These are phyloP conservation scores for Steatornis caripensis DNA, from an alignment of 2,113 vertebrate genomes.

Conservation along the genomic window DNA sequence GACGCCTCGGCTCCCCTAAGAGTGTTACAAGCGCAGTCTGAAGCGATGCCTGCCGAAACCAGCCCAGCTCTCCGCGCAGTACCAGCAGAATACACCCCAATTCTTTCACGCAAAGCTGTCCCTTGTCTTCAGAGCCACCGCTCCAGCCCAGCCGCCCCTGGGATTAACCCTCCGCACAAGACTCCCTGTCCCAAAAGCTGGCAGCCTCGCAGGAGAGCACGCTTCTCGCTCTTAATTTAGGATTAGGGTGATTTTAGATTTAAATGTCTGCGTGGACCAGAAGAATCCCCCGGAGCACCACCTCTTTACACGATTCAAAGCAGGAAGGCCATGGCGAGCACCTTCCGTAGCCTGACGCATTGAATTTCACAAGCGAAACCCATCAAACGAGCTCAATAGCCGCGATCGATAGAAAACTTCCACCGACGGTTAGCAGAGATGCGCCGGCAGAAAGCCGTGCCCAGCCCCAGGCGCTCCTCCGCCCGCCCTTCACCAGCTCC, in stretches of 20 bases:
- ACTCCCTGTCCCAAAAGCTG: neutral
- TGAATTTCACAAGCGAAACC: neutral
- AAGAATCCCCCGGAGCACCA: neutral
- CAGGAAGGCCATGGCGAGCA: neutral
- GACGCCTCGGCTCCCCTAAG: neutral
- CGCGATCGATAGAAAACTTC: neutral
- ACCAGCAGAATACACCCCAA: neutral
- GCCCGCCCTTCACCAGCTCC: neutral
- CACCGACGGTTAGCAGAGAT: neutral
- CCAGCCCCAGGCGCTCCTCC: neutral
- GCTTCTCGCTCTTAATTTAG: neutral
- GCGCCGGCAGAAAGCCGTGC: neutral
- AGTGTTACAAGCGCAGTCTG: neutral
- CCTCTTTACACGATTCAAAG: neutral
- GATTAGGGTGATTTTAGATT: neutral
- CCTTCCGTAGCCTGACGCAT: accelerated
- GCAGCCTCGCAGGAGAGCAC: neutral
- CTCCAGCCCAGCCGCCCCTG: neutral
- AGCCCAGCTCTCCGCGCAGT: neutral
- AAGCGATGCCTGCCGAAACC: neutral
- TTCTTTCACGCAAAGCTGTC: neutral
- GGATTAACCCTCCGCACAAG: neutral
- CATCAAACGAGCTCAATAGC: neutral
- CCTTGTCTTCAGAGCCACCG: neutral
- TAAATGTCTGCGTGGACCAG: neutral